Base-by-base conservation (phyloP, 2,888 invertebrate species). In the Protula sp. region DNA sequence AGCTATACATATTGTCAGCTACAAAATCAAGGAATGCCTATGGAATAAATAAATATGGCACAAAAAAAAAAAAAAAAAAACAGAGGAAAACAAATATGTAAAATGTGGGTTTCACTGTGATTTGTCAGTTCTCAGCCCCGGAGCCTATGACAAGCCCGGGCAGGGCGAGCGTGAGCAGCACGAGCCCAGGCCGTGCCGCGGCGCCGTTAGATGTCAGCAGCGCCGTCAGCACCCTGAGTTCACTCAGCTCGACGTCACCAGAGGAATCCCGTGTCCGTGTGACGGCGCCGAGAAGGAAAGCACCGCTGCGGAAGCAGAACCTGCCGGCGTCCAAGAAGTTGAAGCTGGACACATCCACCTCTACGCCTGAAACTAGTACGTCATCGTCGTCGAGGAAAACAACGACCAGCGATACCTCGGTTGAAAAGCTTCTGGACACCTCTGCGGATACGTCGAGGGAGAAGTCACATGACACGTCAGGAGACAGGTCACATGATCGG, bases 381-480 rank as follows among this genome's bases (percentile, higher is more conserved):
- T n/a, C n/a, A n/a, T n/a, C n/a, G n/a, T n/a, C n/a, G n/a, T n/a
- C 50, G 0, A 50, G 27, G 2, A 50, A 26, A 50, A 50, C 50
- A 19, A 50, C 50, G 19, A 50, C 50, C 50, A 50, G 50, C 19
- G 50, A 50, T 28, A 50, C 50, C 27, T 50, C 50, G 28, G 27
- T 28, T 2, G 50, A 50, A 50, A 26, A 19, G 2, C 2, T 28
- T 27, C 50, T 26, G 9, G 27, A 50, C 24, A 26, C 5, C 27
- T 50, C 24, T 14, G 50, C 27, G 2, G 50, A 50, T 22, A 26
- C 50, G 28, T 50, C 50, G 19, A 19, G 50, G 5, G 50, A 22
- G 14, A 26, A 50, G n/a, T n/a, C 50, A 27, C 50, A 19, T 50
- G 50, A n/a, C 50, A 22, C 19, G 2, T 2, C 2, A 2, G 50